Conservation (phyloP, 2,797 vertebrate species). For the Myotis planiceps region DNA sequence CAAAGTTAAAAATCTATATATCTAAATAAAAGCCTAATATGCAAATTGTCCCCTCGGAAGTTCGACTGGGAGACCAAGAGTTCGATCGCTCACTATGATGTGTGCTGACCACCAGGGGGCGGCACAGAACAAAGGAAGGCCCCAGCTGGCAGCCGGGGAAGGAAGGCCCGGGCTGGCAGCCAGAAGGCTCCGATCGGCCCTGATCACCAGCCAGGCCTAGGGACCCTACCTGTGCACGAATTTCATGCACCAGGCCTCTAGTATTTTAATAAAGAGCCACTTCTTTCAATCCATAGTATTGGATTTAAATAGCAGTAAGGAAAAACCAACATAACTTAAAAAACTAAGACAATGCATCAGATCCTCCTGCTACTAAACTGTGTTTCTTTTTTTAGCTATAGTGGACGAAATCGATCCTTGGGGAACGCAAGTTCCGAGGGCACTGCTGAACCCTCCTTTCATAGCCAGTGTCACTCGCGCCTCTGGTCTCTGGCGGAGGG, state of each 20-base stretch:
- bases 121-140: too few relatives aligned
- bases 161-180: too few relatives aligned
- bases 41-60: too few relatives aligned
- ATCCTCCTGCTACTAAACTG: not conserved
- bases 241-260: too few relatives aligned
- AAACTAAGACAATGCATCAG: not conserved
- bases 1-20: not conserved
- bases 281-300: not conserved
- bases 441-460: not conserved
- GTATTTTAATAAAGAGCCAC: not conserved
- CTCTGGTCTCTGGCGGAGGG: conserved; percentile 14
- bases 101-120: too few relatives aligned
- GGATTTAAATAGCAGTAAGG: not conserved
- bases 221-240: too few relatives aligned
- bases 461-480: conserved; percentile 6
- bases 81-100: too few relatives aligned
- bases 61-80: too few relatives aligned
- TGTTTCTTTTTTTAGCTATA: not conserved
- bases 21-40: too few relatives aligned
- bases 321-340: not conserved
- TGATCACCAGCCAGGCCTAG: too few relatives aligned
- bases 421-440: not conserved
- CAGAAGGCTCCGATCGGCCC: too few relatives aligned
- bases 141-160: too few relatives aligned
- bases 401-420: not conserved